phyloP scores from a whole-genome alignment of 35 echinoderm and acorn worm species.

The Apostichopus parvimensis region DNA sequence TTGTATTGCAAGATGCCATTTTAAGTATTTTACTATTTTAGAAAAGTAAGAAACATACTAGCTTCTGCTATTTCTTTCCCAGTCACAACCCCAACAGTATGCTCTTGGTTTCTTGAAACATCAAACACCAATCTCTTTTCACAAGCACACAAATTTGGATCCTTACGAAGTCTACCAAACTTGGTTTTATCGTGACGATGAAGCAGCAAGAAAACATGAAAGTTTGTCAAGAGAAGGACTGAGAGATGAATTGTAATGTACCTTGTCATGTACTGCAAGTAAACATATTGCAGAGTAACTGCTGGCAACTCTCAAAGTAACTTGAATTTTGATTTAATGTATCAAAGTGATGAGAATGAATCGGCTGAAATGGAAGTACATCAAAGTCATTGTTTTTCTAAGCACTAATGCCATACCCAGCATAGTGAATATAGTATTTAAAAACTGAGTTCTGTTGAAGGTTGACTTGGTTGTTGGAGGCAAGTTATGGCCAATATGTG shows the following conservation, averaged over 20 bases:
- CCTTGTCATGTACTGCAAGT: too few species aligned
- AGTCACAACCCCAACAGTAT: slow-evolving; percentile 87
- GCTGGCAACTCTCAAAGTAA: too few species aligned
- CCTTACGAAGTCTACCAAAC: slow-evolving; percentile 72
- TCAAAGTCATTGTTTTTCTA: too few species aligned
- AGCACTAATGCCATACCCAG: too few species aligned
- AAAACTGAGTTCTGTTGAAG: too few species aligned
- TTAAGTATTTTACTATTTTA: neutral
- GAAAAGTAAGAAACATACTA: neutral
- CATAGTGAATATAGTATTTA: too few species aligned
- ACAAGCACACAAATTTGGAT: slow-evolving; percentile 85
- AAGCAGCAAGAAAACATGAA: neutral
- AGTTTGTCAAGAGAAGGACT: neutral
- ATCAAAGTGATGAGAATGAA: too few species aligned
- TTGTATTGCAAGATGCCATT: neutral
- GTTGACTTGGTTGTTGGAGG: too few species aligned
- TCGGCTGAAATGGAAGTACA: too few species aligned
- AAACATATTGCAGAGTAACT: too few species aligned
- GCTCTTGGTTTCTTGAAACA: slow-evolving; percentile 71
- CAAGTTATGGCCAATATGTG: too few species aligned
- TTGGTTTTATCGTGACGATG: slow-evolving; percentile 81
- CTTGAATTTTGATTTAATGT: too few species aligned
- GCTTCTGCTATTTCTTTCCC: neutral
- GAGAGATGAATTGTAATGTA: neutral
- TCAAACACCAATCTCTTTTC: slow-evolving; percentile 89